Percentiles rank a stretch among this genome's conserved stretches.
These are phyloP conservation scores for Stratiolaelaps scimitus DNA, from an alignment of 1,140 invertebrate species.

Conservation along the genomic window DNA sequence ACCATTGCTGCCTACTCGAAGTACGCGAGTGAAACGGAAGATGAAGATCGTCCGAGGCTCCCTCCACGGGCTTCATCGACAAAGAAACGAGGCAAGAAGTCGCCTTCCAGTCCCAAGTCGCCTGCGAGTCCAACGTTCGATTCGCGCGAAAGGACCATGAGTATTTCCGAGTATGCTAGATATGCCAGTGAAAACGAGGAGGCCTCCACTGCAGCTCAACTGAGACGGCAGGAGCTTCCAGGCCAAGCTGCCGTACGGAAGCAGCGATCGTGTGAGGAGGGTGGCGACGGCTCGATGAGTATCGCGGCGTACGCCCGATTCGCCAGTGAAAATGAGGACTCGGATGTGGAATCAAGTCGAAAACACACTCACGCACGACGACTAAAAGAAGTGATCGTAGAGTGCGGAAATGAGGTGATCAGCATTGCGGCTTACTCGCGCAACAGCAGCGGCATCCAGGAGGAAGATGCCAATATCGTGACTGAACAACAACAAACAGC, in stretches of 20 bases:
- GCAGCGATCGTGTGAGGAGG: neutral
- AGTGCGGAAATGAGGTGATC: constrained; percentile 22
- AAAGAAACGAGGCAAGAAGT: constrained; percentile 15
- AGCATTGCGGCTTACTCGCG: constrained; percentile 22
- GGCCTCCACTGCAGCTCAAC: neutral
- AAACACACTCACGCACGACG: neutral
- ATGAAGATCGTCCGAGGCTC: neutral
- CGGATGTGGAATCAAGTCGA: neutral
- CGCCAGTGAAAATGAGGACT: constrained; percentile 17
- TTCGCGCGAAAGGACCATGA: constrained; percentile 3
- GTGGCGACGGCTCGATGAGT: neutral
- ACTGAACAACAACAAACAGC: neutral
- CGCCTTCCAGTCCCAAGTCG: constrained; percentile 2
- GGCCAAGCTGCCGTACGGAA: neutral
- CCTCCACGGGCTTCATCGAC: constrained; percentile 9
- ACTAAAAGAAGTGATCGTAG: constrained; percentile 9
- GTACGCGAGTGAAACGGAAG: constrained; percentile 17
- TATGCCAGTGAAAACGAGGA: constrained; percentile 20
- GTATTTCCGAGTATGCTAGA: constrained; percentile 9
- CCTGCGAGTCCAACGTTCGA: neutral
- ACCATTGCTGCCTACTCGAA: constrained; percentile 17
- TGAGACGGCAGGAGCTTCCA: constrained; percentile 1
- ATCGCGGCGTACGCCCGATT: neutral
- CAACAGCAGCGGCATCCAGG: neutral
- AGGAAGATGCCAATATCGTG: neutral